A percentile compares a stretch with the other conserved stretches of the same genome.
These are phyloP conservation scores for Dendrolimus pini DNA, from an alignment of 2,888 invertebrate genomes.

Conservation along the genomic window DNA sequence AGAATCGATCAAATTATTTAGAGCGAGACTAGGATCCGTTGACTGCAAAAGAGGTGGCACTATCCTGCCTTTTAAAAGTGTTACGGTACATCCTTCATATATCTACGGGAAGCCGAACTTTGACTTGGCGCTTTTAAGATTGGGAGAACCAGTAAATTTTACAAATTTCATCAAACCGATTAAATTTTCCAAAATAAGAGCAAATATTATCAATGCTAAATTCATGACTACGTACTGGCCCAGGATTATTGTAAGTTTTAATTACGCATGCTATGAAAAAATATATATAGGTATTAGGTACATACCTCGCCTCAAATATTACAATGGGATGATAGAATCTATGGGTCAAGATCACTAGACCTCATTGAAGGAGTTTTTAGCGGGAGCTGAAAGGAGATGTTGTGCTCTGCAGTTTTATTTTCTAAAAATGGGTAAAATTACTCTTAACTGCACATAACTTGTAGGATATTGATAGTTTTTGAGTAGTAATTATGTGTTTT, in stretches of 20 bases:
- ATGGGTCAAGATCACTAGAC: too few relatives aligned
- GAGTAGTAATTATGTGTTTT: too few relatives aligned
- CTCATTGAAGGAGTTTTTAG: too few relatives aligned
- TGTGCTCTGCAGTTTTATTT: too few relatives aligned
- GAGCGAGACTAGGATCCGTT: slow-evolving; percentile 48
- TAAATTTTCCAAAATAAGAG: slow-evolving; percentile 28
- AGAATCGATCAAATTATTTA: slow-evolving; percentile 50
- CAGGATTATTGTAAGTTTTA: slow-evolving; percentile 49
- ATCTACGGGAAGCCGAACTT: slow-evolving; percentile 30
- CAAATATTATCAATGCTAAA: slow-evolving; percentile 37
- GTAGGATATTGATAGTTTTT: too few relatives aligned
- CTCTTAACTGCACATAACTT: too few relatives aligned
- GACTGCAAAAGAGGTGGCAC: slow-evolving; percentile 53
- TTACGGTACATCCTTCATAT: slow-evolving; percentile 47
- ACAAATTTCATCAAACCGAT: slow-evolving; percentile 37
- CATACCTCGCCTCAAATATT: too few relatives aligned
- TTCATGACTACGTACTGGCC: slow-evolving; percentile 60
- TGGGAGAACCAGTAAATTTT: slow-evolving; percentile 27
- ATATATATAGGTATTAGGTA: too few relatives aligned
- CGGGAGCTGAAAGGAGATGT: too few relatives aligned
- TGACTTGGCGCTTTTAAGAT: slow-evolving; percentile 42
- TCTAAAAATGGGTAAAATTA: too few relatives aligned
- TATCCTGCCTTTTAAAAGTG: slow-evolving; percentile 32
- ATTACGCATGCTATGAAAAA: not conserved
- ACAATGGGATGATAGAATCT: too few relatives aligned